Base-by-base conservation (phyloP, 1,140 invertebrate species). In the Gerris buenoi region DNA sequence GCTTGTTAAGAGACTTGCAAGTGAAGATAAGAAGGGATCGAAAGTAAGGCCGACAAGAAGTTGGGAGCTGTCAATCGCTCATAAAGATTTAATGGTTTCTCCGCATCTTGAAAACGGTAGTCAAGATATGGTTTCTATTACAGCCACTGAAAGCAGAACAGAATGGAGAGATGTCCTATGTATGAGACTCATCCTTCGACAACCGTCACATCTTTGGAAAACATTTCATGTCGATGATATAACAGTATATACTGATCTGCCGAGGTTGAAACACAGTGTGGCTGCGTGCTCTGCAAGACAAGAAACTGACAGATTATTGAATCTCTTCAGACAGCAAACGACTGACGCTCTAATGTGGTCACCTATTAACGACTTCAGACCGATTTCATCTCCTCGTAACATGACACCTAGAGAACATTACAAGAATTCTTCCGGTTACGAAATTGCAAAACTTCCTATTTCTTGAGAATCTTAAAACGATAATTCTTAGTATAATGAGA, bases 161-260 rank as follows among this genome's bases (percentile, higher is more conserved):
- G 73, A 76, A 18, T 77, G 74, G 75, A 68, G 71, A 57, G 73
- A 74, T 63, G 70, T 78, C 3, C 64, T 73, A 2, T 74, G 74
- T 10, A 69, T 83, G 66, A 69, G 81, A 25, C 70, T 83, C 15
- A 77, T 82, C 59, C 72, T 83, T 25, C 75, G 78, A 59, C 81
- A 83, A 68, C 81, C 81, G 1, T 82, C 81, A 3, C 78, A 78
- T 22, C 75, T 79, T 1, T 83, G 81, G 81, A 78, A 78, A 66
- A 79, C 79, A 26, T 83, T 82, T 71, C 75, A 75, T 58, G 70
- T 82, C 25, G 80, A 82, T 68, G 79, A 82, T 56, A 68, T 83
- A 1, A 77, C 77, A 56, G 72, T 81, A 1, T 82, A 73, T 46
- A 65, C 27, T 28, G 67, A 72, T 62, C 23, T 68, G 25, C 70